Base-by-base conservation (phyloP, 2,113 vertebrate species). In the Hemiprocne comata region DNA sequence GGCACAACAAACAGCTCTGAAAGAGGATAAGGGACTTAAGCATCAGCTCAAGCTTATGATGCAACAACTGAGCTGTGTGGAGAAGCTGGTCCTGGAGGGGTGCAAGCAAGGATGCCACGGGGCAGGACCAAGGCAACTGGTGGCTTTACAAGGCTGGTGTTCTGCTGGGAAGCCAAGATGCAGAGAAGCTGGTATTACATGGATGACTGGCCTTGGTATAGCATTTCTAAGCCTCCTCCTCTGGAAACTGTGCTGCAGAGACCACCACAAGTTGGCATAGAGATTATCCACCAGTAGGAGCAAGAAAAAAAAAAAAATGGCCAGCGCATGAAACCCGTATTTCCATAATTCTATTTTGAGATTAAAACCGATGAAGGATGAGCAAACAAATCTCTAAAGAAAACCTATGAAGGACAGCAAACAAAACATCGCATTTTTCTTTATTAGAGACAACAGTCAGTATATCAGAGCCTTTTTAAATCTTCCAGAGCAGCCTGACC, bases 381-480 rank as follows among this genome's bases (percentile, higher is more conserved):
- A 57, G 19, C 25, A 72, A 90, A 81, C 16, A 53, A 46, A 80
- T 65, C 10, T 57, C 17, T 48, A 64, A 8, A 84, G 34, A 65
- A 69, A 91, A 65, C 7, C 29, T 57, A 65, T 15, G 33, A 83
- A 87, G 33, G 78, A 60, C 65, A 86, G 8, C 11, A 93, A 96
- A 66, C 5, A 5, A 94, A 82, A 94, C 58, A 38, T 51, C 76
- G 77, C 64, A 7, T 61, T 87, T 90, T 86, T 78, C 64, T 97
- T 97, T 94, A 97, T 94, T 96, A 77, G 34, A 91, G 73, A 83
- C 75, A 89, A 65, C 5, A 72, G 57, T 78, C 82, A 87, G 57
- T 79, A 76, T 26, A 85, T 50, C 70, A 73, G 71, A 81, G 61
- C 50, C 69, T 12, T 1, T 71, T 73, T 73, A 73, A 82, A 72